phyloP scores from a whole-genome alignment of 2,797 vertebrate species.

The Cyprinodon diabolis region DNA sequence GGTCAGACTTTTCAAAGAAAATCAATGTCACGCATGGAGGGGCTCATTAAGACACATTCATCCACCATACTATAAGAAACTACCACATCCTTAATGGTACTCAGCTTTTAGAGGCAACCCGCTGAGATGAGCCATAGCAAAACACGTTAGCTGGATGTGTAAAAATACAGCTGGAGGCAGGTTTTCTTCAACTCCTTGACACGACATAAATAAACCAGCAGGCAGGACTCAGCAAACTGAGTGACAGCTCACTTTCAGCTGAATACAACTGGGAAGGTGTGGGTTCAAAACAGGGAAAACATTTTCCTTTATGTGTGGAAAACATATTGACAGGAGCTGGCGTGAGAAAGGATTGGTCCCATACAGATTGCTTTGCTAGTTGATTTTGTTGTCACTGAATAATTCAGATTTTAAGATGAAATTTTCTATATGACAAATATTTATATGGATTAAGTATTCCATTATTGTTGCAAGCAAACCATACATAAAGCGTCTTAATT shows the following conservation, averaged over 20 bases:
- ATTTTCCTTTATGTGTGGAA: not conserved
- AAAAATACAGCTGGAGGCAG: not conserved
- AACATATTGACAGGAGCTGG: not conserved
- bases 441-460: too few relatives aligned
- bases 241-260: not conserved
- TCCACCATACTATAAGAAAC: not conserved
- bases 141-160: not conserved
- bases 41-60: not conserved
- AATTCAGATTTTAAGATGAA: not conserved
- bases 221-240: not conserved
- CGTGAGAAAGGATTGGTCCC: not conserved
- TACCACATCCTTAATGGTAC: not conserved
- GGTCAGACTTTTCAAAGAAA: not conserved
- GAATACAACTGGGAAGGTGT: not conserved
- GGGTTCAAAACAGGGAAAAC: not conserved
- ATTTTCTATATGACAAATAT: too few relatives aligned
- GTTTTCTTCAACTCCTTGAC: not conserved
- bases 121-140: not conserved
- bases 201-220: constrained; percentile 1
- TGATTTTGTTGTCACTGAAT: not conserved
- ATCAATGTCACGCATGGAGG: not conserved
- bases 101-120: not conserved
- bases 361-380: not conserved
- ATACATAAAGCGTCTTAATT: too few relatives aligned
- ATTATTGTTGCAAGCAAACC: too few relatives aligned